Conservation (phyloP, 2,113 vertebrate species). For the Phaethon lepturus region DNA sequence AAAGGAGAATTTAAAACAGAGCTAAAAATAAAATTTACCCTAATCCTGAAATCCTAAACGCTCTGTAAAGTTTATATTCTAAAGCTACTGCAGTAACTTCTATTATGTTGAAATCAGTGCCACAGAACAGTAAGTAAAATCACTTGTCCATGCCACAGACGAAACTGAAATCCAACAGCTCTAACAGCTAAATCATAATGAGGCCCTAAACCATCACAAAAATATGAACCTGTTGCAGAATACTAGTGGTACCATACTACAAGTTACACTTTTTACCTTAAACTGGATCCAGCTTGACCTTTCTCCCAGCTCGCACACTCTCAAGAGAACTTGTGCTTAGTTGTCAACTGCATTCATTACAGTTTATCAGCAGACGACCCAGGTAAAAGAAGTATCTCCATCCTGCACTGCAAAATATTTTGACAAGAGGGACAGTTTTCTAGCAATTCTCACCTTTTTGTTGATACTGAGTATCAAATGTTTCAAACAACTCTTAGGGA, state of each 20-base stretch:
- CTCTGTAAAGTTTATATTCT: not conserved
- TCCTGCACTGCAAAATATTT: not conserved
- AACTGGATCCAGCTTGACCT: not conserved
- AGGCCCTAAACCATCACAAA: not conserved
- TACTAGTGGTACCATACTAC: rapidly evolving
- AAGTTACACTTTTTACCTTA: not conserved
- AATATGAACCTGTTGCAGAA: not conserved
- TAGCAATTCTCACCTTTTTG: not conserved
- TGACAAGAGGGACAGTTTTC: not conserved
- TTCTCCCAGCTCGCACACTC: rapidly evolving
- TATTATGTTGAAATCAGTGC: not conserved
- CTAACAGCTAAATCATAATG: not conserved
- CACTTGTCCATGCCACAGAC: not conserved
- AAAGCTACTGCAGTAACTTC: not conserved
- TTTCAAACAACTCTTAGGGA: rapidly evolving
- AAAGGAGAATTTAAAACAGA: not conserved
- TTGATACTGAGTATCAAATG: rapidly evolving
- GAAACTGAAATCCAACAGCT: rapidly evolving
- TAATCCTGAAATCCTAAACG: rapidly evolving
- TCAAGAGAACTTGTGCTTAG: no score
- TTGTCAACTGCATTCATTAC: not conserved
- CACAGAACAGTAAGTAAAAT: not conserved
- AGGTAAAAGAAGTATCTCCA: not conserved
- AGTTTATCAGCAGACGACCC: rapidly evolving
- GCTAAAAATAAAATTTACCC: not conserved